A percentile compares a stretch with the other conserved stretches of the same genome.
phyloP scores from a whole-genome alignment of 1,140 invertebrate species.

The Ditylenchus dipsaci region DNA sequence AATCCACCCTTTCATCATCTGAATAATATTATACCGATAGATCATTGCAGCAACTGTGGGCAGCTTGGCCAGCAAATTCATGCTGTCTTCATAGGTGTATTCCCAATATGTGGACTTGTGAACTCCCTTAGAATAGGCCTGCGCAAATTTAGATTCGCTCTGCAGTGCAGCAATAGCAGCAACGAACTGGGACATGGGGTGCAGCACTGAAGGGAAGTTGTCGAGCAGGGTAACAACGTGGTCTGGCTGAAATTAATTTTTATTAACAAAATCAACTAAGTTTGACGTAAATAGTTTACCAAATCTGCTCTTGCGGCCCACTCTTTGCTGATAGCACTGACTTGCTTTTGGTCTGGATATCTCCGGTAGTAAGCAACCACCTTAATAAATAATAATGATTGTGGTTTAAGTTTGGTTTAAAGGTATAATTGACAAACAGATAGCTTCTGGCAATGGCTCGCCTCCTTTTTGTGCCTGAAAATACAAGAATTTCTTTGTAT shows the following conservation, averaged over 20 bases:
- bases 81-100: conserved; percentile 76
- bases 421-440: conserved; percentile 64
- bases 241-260: conserved; percentile 63
- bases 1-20: too few relatives aligned
- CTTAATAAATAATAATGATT: too few relatives aligned
- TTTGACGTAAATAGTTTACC: too few relatives aligned
- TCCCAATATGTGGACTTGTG: conserved; percentile 85
- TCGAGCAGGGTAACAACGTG: conserved; percentile 91
- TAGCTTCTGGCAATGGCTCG: conserved; percentile 86
- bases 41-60: conserved; percentile 89
- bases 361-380: conserved; percentile 87
- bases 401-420: too few relatives aligned
- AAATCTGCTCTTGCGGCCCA: conserved; percentile 83
- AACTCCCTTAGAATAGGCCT: conserved; percentile 79
- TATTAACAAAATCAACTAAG: too few relatives aligned
- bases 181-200: conserved; percentile 92
- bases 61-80: conserved; percentile 92
- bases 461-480: conserved; percentile 69
- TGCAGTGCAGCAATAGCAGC: conserved; percentile 85
- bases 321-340: conserved; percentile 73
- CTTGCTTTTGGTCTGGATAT: conserved; percentile 76
- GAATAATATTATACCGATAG: conserved; percentile 63
- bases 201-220: conserved; percentile 84
- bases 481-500: too few relatives aligned
- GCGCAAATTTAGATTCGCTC: conserved; percentile 85